A percentile compares a stretch with the other conserved stretches of the same genome.
Evolutionary conservation across 1,140 invertebrate species (phyloP).

Genomic region (Philotrypesis tridentata): DNA sequence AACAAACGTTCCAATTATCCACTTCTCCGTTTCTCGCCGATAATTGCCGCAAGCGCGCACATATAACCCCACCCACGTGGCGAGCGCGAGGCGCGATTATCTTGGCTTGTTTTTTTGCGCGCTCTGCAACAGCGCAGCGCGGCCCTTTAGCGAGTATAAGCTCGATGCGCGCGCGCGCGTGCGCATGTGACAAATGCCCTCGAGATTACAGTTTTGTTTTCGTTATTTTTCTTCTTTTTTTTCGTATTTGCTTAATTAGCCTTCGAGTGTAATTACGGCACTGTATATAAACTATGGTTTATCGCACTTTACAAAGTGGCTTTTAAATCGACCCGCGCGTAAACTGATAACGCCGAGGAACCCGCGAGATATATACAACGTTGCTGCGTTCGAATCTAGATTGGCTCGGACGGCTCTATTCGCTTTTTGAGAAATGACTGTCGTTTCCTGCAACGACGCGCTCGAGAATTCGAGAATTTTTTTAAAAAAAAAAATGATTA

Average conservation of each 20-base stretch:
- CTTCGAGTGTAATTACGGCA: not conserved
- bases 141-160: not conserved
- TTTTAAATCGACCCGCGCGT: conserved; percentile 30
- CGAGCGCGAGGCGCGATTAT: conserved; percentile 40
- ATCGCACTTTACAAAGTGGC: conserved; percentile 37
- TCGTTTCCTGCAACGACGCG: no score
- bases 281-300: not conserved
- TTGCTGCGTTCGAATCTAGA: not conserved
- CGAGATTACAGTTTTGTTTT: not conserved
- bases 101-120: not conserved
- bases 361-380: not conserved
- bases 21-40: conserved; percentile 57
- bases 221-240: not conserved
- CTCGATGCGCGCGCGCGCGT: not conserved
- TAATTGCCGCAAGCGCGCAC: conserved; percentile 56
- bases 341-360: not conserved
- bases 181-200: conserved; percentile 30
- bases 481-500: no score
- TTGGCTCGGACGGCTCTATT: not conserved
- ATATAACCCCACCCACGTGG: not conserved
- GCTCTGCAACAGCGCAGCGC: no score
- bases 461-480: no score
- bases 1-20: conserved; percentile 61
- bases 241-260: conserved; percentile 42
- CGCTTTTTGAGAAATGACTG: not conserved